These are phyloP conservation scores for Todiramphus chloris DNA, from an alignment of 2,113 vertebrate genomes.

Conservation along the genomic window DNA sequence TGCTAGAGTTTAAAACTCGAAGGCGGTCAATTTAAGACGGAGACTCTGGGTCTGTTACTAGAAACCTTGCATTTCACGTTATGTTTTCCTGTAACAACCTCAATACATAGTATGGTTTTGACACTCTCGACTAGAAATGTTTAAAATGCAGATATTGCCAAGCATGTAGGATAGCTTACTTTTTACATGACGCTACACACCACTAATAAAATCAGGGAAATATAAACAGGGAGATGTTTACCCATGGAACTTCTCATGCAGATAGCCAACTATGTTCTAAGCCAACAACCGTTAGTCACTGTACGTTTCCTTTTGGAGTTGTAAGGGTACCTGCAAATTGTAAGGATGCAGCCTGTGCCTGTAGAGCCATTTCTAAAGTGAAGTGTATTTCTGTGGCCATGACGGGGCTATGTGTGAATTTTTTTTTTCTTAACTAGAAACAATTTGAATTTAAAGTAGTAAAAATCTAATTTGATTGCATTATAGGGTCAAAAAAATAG, in stretches of 20 bases:
- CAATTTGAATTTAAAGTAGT: background rate
- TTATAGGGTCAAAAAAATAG: background rate
- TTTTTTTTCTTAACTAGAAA: background rate
- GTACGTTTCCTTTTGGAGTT: background rate
- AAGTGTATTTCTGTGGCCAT: background rate
- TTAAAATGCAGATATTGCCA: background rate
- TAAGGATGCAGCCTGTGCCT: background rate
- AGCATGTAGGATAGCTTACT: background rate
- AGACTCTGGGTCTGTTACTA: background rate
- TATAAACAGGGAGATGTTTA: background rate
- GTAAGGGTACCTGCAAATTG: background rate
- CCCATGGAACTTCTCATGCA: background rate
- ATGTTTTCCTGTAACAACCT: background rate
- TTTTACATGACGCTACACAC: accelerated
- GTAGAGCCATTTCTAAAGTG: background rate
- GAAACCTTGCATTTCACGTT: background rate
- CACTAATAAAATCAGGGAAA: background rate
- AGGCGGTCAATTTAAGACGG: background rate
- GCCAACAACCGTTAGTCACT: background rate
- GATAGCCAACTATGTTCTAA: background rate
- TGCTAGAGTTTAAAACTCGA: background rate
- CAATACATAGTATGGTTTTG: background rate
- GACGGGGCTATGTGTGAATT: background rate
- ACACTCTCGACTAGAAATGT: background rate
- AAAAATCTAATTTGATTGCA: background rate